Conservation (phyloP, 2,113 vertebrate genomes). For the Lanius ludovicianus region DNA sequence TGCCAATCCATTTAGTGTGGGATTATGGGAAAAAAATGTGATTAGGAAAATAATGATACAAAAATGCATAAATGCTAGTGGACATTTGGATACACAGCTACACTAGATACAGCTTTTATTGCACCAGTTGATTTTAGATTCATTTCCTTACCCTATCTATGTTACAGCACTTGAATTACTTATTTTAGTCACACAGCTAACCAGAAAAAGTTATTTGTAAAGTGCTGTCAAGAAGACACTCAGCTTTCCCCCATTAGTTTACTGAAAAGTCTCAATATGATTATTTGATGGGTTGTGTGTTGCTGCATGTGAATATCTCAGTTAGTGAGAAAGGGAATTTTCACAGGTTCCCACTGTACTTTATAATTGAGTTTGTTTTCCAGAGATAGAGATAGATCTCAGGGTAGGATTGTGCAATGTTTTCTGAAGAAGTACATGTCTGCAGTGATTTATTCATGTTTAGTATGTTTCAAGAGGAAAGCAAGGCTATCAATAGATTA, state of each 20-base stretch:
- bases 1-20: neutral
- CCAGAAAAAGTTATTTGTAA: neutral
- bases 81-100: neutral
- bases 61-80: neutral
- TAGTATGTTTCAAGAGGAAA: neutral
- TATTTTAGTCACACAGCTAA: neutral
- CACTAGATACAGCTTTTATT: neutral
- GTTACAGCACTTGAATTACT: neutral
- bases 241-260: neutral
- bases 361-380: neutral
- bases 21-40: neutral
- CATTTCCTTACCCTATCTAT: neutral
- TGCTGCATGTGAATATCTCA: neutral
- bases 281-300: neutral
- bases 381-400: conserved; percentile 1
- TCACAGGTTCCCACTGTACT: conserved; percentile 16
- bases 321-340: neutral
- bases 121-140: neutral
- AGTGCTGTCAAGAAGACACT: neutral
- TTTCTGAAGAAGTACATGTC: neutral
- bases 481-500: neutral
- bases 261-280: neutral
- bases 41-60: neutral
- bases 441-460: neutral
- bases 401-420: neutral